Conservation (phyloP, 2,888 invertebrate genomes). For the Nephrotoma appendiculata region DNA sequence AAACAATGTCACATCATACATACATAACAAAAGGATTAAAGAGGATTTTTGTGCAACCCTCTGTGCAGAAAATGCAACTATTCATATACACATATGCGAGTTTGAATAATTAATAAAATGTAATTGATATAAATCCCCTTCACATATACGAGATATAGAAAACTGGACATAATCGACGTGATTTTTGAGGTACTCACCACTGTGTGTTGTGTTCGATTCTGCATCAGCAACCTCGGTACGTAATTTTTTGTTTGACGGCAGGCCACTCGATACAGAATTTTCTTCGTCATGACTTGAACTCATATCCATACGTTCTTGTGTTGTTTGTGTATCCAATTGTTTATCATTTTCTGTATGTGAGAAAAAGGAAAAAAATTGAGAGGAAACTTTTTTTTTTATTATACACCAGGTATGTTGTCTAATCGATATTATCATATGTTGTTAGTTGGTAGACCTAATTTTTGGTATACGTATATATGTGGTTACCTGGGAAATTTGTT, state of each 20-base stretch:
- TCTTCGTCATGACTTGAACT: conserved; percentile 46
- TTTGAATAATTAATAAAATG: neutral
- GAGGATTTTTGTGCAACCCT: neutral
- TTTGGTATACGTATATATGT: neutral
- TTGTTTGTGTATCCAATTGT: conserved; percentile 36
- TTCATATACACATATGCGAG: neutral
- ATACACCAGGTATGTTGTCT: neutral
- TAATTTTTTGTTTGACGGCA: conserved; percentile 45
- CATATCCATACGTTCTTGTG: conserved; percentile 53
- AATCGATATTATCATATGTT: neutral
- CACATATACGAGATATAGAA: neutral
- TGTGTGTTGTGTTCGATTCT: conserved; percentile 80
- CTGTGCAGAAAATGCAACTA: neutral
- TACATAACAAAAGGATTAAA: neutral
- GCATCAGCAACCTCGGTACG: conserved; percentile 75
- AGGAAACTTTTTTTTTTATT: neutral
- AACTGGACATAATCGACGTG: neutral
- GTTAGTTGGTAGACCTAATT: neutral
- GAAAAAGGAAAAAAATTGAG: neutral
- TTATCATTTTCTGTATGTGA: conserved; percentile 41
- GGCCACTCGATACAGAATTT: conserved; percentile 16
- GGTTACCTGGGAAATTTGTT: neutral
- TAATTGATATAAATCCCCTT: neutral
- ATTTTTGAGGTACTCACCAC: conserved; percentile 49
- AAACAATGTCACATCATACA: neutral